Evolutionary conservation across 2,888 invertebrate genomes (phyloP), one percentile per base, ranked within the genome.

Genomic region (Tachystola acroxantha): DNA sequence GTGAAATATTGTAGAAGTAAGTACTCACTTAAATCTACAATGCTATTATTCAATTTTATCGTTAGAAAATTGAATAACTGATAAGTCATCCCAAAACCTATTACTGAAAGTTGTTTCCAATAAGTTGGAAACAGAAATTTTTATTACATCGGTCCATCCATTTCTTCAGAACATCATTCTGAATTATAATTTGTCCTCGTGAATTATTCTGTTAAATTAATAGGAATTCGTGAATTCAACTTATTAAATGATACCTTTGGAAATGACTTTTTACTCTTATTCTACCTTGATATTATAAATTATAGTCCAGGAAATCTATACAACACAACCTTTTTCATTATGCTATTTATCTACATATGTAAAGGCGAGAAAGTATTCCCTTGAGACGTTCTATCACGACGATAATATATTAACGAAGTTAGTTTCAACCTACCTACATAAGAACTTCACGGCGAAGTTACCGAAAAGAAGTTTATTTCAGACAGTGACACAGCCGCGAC

Each of bases 381-480:
- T 7, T 19, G 19, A 31, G 20, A 31, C 7, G 2, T 31, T 24
- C 7, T 31, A 20, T 32, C 20, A 11, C 12, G 11, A 14, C 25
- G 20, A 31, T 20, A 33, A 25, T 12, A 33, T 14, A 44, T 39
- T 42, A 46, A 45, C 41, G 35, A 38, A 45, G 42, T 49, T 43
- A 45, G 45, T 12, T 10, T 3, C 32, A n/a, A 12, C 20, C 52
- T 19, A 34, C 26, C 9, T 24, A 24, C 51, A 53, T 46, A 61
- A 64, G 57, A 68, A 64, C 52, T 63, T 60, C n/a, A n/a, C 34
- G 39, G 42, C 51, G 52, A 66, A 70, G 58, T 69, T 68, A 58
- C 50, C 45, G 42, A 60, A 50, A 52, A 52, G 43, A 50, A 57
- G 54, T 57, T 57, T 53, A 48, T 57, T 57, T 54, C 48, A 53